Evolutionary conservation across 2,888 invertebrate genomes (phyloP).

Genomic region (Eugnorisma glareosa): DNA sequence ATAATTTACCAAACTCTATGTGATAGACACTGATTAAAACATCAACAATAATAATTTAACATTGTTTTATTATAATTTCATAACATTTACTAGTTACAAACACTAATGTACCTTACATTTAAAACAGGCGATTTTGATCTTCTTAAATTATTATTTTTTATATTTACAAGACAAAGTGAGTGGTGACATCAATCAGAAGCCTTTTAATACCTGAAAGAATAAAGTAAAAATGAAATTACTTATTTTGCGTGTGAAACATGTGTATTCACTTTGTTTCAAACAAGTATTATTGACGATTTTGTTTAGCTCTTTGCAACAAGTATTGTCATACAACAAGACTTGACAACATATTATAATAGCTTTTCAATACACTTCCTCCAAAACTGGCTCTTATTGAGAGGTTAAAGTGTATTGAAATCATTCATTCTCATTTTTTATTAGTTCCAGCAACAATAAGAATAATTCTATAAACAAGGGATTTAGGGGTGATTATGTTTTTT

Average conservation of each 20-base stretch:
- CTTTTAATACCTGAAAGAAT: conserved; percentile 36
- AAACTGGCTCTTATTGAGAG: background rate
- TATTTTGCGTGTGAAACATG: background rate
- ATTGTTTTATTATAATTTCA: conserved; percentile 39
- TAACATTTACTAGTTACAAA: conserved; percentile 20
- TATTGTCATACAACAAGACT: background rate
- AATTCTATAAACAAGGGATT: no score
- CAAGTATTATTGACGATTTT: background rate
- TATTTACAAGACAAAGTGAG: conserved; percentile 43
- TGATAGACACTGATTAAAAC: conserved; percentile 17
- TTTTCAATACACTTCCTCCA: background rate
- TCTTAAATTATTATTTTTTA: conserved; percentile 27
- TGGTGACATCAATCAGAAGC: conserved; percentile 31
- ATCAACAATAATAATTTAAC: background rate
- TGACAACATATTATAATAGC: background rate
- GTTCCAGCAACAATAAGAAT: no score
- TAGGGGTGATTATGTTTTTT: background rate
- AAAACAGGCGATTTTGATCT: conserved; percentile 18
- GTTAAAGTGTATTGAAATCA: no score
- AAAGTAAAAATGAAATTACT: background rate
- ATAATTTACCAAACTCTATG: no score
- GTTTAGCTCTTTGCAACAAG: background rate
- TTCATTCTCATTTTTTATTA: no score
- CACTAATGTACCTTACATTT: conserved; percentile 35
- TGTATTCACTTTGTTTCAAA: background rate